A percentile compares a stretch with the other conserved stretches of the same genome.
These are phyloP conservation scores for Heterochromis multidens DNA, from an alignment of 2,113 vertebrate genomes.

Conservation along the genomic window DNA sequence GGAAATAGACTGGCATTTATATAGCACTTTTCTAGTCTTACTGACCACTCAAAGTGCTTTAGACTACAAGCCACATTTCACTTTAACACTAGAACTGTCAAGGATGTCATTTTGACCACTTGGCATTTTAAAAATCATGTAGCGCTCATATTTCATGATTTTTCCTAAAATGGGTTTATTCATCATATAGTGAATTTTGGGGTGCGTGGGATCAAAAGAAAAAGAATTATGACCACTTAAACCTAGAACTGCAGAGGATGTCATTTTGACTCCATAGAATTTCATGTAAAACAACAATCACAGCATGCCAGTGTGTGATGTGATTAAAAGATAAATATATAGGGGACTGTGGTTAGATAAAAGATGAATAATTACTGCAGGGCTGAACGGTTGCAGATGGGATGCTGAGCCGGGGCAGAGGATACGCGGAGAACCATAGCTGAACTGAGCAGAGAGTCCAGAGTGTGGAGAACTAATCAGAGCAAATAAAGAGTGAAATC, in stretches of 20 bases:
- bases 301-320: no score
- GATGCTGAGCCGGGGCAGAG: no score
- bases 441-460: neutral
- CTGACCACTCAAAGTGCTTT: neutral
- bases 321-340: no score
- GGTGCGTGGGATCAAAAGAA: no score
- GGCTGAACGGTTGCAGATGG: no score
- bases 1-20: neutral
- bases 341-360: no score
- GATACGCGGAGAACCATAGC: neutral
- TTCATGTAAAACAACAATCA: no score
- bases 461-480: neutral
- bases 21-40: no score
- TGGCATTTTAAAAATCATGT: neutral
- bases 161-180: neutral
- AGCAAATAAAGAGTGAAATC: neutral
- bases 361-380: no score
- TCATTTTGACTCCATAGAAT: neutral
- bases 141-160: neutral
- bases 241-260: neutral
- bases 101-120: neutral
- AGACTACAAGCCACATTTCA: neutral
- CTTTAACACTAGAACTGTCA: neutral
- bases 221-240: no score
- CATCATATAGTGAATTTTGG: neutral